These are phyloP conservation scores for Pristionchus pacificus DNA, from an alignment of 1,140 invertebrate species.

Conservation along the genomic window DNA sequence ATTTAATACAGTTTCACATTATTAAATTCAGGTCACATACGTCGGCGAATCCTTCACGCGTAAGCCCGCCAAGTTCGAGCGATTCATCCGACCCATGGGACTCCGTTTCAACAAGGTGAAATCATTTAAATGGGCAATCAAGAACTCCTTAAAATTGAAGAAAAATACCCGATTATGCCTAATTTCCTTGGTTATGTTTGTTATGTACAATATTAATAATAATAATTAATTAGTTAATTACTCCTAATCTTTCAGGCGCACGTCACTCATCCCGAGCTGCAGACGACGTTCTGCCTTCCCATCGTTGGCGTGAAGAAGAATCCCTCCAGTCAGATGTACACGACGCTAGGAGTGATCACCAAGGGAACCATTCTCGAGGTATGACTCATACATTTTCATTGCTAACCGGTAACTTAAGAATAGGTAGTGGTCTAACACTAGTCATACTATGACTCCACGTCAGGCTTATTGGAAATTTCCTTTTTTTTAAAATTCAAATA, in stretches of 20 bases:
- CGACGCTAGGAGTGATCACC: conserved; percentile 89
- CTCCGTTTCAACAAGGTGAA: conserved; percentile 73
- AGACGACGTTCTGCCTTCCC: conserved; percentile 94
- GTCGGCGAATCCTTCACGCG: conserved; percentile 96
- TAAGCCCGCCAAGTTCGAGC: conserved; percentile 98
- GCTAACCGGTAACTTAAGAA: too few relatives aligned
- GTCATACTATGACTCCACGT: too few relatives aligned
- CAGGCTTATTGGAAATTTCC: too few relatives aligned
- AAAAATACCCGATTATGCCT: too few relatives aligned
- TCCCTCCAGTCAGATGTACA: conserved; percentile 93
- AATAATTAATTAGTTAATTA: too few relatives aligned
- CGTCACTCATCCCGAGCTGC: conserved; percentile 91
- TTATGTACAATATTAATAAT: too few relatives aligned
- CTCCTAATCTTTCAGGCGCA: conserved; percentile 52
- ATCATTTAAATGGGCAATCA: too few relatives aligned
- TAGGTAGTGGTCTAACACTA: too few relatives aligned
- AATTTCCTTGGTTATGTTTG: too few relatives aligned
- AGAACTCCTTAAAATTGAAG: too few relatives aligned
- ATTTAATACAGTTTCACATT: too few relatives aligned
- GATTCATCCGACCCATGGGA: conserved; percentile 98
- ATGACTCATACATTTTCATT: not conserved
- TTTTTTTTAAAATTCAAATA: too few relatives aligned
- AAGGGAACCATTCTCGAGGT: conserved; percentile 90
- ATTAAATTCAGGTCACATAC: conserved; percentile 73
- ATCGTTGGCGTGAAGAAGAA: conserved; percentile 99